These are phyloP conservation scores for Brachyptera risi DNA, from an alignment of 2,888 invertebrate genomes.

Conservation along the genomic window DNA sequence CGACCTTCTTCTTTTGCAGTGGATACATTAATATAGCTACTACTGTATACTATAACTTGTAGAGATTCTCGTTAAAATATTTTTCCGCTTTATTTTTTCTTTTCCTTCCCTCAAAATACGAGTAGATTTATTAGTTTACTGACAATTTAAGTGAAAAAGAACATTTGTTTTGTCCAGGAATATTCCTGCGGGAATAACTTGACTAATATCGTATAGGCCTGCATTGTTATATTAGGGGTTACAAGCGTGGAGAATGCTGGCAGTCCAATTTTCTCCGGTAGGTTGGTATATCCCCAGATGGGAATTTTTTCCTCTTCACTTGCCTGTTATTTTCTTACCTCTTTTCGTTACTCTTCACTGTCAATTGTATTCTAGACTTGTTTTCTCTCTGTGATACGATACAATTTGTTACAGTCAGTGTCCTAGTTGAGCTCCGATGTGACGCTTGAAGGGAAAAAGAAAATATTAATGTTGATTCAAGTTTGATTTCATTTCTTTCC, in stretches of 20 bases:
- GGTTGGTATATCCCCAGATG: slow-evolving; percentile 14
- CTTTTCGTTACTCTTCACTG: not conserved
- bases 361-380: slow-evolving; percentile 8
- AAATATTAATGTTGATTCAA: too few species aligned
- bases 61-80: too few species aligned
- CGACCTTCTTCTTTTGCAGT: too few species aligned
- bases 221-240: not conserved
- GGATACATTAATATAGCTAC: too few species aligned
- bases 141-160: slow-evolving; percentile 11
- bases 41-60: too few species aligned
- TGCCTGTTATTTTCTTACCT: not conserved
- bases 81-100: too few species aligned
- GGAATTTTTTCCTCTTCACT: not conserved
- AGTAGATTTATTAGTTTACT: slow-evolving; percentile 1
- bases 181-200: slow-evolving; percentile 6
- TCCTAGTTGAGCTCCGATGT: too few species aligned
- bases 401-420: too few species aligned
- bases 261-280: slow-evolving; percentile 16
- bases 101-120: too few species aligned
- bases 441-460: too few species aligned
- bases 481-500: too few species aligned
- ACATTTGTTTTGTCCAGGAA: slow-evolving; percentile 2
- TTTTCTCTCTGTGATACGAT: too few species aligned
- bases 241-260: not conserved
- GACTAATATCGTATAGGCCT: slow-evolving; percentile 15